Evolutionary conservation across 2,888 invertebrate genomes (phyloP).

Genomic region (Drosophila demipolita): DNA sequence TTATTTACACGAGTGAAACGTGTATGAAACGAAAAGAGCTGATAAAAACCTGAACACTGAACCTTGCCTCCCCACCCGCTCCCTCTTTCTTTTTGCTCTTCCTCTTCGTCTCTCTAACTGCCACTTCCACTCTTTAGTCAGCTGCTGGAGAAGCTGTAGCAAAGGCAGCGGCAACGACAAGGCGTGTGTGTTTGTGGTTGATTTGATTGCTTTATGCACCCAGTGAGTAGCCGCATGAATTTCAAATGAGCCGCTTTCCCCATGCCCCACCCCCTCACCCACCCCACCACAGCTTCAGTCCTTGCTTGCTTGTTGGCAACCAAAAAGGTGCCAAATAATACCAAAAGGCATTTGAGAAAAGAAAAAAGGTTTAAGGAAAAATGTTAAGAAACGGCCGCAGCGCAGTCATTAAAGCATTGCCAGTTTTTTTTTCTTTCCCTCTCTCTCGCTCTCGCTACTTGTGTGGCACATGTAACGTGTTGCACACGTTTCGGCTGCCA

Average conservation of each 20-base stretch:
- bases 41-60: constrained; percentile 57
- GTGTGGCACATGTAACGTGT: constrained; percentile 60
- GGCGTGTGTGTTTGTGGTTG: constrained; percentile 76
- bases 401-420: constrained; percentile 63
- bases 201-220: constrained; percentile 84
- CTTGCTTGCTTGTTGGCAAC: not conserved
- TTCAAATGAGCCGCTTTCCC: constrained; percentile 73
- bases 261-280: not conserved
- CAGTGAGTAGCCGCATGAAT: constrained; percentile 84
- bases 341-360: constrained; percentile 42
- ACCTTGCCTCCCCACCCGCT: not conserved
- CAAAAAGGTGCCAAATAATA: constrained; percentile 56
- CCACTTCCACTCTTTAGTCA: not conserved
- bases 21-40: constrained; percentile 69
- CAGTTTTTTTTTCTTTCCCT: not conserved
- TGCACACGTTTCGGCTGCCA: constrained; percentile 70
- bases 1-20: constrained; percentile 81
- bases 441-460: not conserved
- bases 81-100: not conserved
- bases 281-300: constrained; percentile 8
- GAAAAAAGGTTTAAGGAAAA: constrained; percentile 41
- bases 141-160: not conserved
- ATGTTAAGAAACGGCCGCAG: constrained; percentile 55
- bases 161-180: constrained; percentile 16
- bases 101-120: not conserved